Evolutionary conservation across 23 tunicate genomes (phyloP), one percentile per base, ranked within the genome.

Genomic region (Phallusia fumigata): DNA sequence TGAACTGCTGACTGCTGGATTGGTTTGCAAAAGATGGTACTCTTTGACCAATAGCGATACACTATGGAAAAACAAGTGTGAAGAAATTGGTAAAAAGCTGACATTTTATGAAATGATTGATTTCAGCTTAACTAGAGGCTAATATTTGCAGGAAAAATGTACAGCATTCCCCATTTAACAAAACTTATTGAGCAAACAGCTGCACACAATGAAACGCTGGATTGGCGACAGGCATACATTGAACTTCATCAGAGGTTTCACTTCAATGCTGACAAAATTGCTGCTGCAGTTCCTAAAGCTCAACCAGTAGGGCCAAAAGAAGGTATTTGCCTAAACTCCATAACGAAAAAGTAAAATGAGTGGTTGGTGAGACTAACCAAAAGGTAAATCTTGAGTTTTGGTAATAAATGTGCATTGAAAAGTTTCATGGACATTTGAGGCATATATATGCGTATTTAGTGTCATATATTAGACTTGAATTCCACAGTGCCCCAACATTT

Each of bases 181-280:
- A 35, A 91, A 15, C 81, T 86, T 12, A 79, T 91, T 22, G 75
- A 81, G 24, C 53, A 64, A 22, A 86, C 31, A 12, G 85, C 90
- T 31, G 79, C n/a, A n/a, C 87, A 82, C 18, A 74, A 82, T 53
- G 88, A 91, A 86, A 76, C 90, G 8, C 65, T 86, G 10, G 90
- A 91, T 83, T 91, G 96, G 96, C 65, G 69, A 58, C 83, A 83
- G 72, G 90, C 86, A 2, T 91, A 77, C 65, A 81, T 83, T 26
- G 89, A 81, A 36, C 65, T 90, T 58, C 52, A 76, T n/a, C 36
- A 53, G 52, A 26, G 83, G 18, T 21, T 79, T 33, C n/a, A 32
- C 12, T 40, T 32, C 35, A 52, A 79, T 51, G 83, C 83, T 52
- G 21, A 26, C 35, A 79, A 52, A 31, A 35, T 79, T 18, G 53